Evolutionary conservation across 1,140 invertebrate genomes (phyloP).

Genomic region (Bradysia coprophila): DNA sequence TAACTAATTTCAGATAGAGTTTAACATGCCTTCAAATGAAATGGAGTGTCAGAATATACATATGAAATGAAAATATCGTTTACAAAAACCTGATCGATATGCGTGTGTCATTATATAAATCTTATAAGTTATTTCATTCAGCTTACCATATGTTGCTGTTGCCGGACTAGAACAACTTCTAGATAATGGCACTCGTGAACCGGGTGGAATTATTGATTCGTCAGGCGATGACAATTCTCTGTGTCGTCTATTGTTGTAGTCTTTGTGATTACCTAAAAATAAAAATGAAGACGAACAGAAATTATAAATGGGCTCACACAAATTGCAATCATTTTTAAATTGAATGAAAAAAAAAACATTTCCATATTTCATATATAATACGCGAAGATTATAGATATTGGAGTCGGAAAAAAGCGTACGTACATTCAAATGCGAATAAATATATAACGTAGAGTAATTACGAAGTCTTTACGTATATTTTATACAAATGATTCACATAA

Average conservation of each 20-base stretch:
- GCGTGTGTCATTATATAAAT: too few species aligned
- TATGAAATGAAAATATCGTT: too few species aligned
- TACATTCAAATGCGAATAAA: neutral
- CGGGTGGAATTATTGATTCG: constrained; percentile 7
- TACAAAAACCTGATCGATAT: too few species aligned
- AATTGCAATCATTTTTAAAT: neutral
- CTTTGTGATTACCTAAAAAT: constrained; percentile 43
- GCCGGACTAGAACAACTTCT: constrained; percentile 23
- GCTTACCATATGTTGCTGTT: constrained; percentile 22
- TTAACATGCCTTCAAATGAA: too few species aligned
- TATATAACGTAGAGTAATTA: too few species aligned
- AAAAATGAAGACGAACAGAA: constrained; percentile 9
- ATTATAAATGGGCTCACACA: neutral
- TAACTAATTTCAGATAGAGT: too few species aligned
- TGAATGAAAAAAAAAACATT: neutral
- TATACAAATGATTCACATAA: neutral
- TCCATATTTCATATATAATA: neutral
- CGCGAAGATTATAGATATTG: neutral
- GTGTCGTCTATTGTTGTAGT: constrained; percentile 40
- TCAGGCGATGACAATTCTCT: constrained; percentile 27
- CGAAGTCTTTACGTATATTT: too few species aligned
- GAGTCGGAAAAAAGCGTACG: neutral
- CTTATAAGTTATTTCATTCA: too few species aligned
- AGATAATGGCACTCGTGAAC: constrained; percentile 15
- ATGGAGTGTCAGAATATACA: too few species aligned